These are phyloP conservation scores for Rhinolophus ferrumequinum DNA, from an alignment of 2,113 vertebrate species.

Conservation along the genomic window DNA sequence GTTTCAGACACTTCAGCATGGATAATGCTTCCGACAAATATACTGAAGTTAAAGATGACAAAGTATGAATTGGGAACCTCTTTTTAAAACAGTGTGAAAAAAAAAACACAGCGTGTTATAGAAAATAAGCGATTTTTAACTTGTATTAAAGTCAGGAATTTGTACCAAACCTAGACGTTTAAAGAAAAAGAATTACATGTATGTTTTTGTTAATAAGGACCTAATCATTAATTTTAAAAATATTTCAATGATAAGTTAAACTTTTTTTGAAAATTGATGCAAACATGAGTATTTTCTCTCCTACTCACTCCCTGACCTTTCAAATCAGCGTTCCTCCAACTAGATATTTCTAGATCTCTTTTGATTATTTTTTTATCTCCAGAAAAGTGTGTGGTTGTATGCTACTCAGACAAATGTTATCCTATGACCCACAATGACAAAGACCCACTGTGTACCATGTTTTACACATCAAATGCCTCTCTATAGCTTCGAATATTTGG, in stretches of 20 bases:
- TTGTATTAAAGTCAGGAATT: slow-evolving; percentile 28
- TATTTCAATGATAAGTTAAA: neutral
- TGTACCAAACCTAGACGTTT: neutral
- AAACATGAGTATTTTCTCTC: neutral
- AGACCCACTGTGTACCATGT: neutral
- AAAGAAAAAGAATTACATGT: neutral
- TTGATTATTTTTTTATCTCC: slow-evolving; percentile 36
- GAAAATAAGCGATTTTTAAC: slow-evolving; percentile 31
- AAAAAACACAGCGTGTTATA: neutral
- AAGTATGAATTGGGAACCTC: neutral
- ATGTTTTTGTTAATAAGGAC: neutral
- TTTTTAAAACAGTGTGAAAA: neutral
- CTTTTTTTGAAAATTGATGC: neutral
- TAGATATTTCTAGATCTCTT: slow-evolving; percentile 4
- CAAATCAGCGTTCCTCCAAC: neutral
- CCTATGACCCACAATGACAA: slow-evolving; percentile 5
- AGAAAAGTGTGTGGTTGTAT: slow-evolving; percentile 20
- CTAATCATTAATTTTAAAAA: slow-evolving; percentile 36
- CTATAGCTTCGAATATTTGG: slow-evolving; percentile 45
- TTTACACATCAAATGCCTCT: slow-evolving; percentile 64
- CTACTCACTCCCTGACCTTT: neutral
- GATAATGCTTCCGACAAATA: neutral
- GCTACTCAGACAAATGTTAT: slow-evolving; percentile 6
- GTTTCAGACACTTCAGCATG: neutral
- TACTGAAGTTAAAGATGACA: slow-evolving; percentile 31